Evolutionary conservation across 2,888 invertebrate genomes (phyloP).

Genomic region (Pollenia labialis): DNA sequence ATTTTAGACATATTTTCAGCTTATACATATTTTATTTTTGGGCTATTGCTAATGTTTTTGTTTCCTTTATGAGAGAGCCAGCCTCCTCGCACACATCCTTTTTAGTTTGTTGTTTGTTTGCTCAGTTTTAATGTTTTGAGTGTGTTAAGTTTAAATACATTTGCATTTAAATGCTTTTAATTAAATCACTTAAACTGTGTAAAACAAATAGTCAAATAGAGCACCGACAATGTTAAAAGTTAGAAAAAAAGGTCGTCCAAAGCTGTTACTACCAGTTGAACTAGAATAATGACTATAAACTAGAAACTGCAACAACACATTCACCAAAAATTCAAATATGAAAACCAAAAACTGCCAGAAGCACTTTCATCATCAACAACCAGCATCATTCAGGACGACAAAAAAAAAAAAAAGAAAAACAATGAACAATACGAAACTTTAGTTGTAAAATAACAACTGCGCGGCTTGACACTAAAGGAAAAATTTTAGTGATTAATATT

Average conservation of each 20-base stretch:
- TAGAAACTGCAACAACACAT: slow-evolving; percentile 46
- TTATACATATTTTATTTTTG: slow-evolving; percentile 14
- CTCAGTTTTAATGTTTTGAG: slow-evolving; percentile 29
- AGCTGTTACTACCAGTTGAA: slow-evolving; percentile 58
- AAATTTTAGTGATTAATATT: neutral
- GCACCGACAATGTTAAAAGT: slow-evolving; percentile 23
- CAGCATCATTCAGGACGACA: slow-evolving; percentile 37
- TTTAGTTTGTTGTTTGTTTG: slow-evolving; percentile 31
- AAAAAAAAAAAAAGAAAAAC: slow-evolving; percentile 9
- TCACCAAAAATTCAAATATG: slow-evolving; percentile 27
- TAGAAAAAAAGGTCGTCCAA: slow-evolving; percentile 21
- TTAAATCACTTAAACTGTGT: slow-evolving; percentile 78
- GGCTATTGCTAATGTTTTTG: neutral
- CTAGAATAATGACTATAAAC: slow-evolving; percentile 52
- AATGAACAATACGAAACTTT: slow-evolving; percentile 43
- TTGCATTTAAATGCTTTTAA: slow-evolving; percentile 81
- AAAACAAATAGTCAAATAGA: slow-evolving; percentile 41
- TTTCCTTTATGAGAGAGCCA: neutral
- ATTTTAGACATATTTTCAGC: slow-evolving; percentile 32
- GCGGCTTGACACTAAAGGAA: neutral
- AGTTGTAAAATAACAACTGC: slow-evolving; percentile 31
- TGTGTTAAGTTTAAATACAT: slow-evolving; percentile 63
- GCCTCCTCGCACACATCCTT: neutral
- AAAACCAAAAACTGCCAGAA: slow-evolving; percentile 45
- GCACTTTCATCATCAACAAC: slow-evolving; percentile 59